These are phyloP conservation scores for Sander vitreus DNA, from an alignment of 2,113 vertebrate genomes.

Conservation along the genomic window DNA sequence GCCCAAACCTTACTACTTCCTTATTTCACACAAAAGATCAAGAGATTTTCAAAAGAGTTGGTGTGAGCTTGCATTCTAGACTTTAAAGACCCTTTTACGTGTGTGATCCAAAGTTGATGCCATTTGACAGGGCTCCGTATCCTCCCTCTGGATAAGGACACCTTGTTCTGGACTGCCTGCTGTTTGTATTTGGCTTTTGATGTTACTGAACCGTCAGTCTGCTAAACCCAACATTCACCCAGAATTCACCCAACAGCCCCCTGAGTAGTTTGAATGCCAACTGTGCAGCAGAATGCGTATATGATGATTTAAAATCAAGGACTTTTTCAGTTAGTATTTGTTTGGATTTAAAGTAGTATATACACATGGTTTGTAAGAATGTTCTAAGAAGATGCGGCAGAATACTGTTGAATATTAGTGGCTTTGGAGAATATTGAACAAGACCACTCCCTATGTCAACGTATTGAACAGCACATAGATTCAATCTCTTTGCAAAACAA, in stretches of 20 bases:
- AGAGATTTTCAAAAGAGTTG: not conserved
- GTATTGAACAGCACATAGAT: slow-evolving; percentile 4
- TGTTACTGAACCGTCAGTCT: slow-evolving; percentile 8
- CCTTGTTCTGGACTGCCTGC: not conserved
- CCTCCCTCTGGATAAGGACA: not conserved
- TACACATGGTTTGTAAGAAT: not conserved
- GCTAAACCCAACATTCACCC: not conserved
- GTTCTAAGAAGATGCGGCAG: not conserved
- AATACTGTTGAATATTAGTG: not conserved
- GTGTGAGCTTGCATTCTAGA: not conserved
- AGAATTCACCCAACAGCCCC: not conserved
- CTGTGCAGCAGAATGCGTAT: not conserved
- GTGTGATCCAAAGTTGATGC: not conserved
- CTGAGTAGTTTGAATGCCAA: not conserved
- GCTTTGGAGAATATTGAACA: not conserved
- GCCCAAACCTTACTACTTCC: not conserved
- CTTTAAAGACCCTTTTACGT: not conserved
- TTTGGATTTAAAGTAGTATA: too few relatives aligned
- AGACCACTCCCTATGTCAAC: slow-evolving; percentile 33
- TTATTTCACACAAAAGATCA: not conserved
- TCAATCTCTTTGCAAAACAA: slow-evolving; percentile 61
- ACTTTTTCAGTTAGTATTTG: too few relatives aligned
- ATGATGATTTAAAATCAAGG: not conserved
- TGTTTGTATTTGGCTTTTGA: slow-evolving; percentile 47
- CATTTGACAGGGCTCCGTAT: not conserved